These are phyloP conservation scores for Apoda limacodes DNA, from an alignment of 2,888 invertebrate genomes.

Conservation along the genomic window DNA sequence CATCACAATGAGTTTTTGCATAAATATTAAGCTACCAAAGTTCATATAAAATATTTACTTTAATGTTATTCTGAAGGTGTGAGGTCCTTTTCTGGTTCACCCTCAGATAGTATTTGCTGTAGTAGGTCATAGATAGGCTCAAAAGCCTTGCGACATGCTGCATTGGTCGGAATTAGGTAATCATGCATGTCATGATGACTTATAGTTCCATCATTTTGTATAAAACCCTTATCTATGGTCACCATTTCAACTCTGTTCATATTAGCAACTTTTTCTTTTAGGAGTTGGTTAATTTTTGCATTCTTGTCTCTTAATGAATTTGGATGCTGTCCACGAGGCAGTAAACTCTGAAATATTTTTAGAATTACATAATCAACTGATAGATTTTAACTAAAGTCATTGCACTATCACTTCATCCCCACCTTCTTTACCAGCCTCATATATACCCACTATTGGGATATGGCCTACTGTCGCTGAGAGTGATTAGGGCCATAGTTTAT, in stretches of 20 bases:
- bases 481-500: no score
- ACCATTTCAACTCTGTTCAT: constrained; percentile 82
- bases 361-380: no score
- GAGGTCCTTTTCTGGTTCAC: constrained; percentile 79
- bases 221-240: constrained; percentile 81
- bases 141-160: constrained; percentile 88
- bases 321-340: constrained; percentile 89
- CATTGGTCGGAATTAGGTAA: constrained; percentile 87
- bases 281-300: constrained; percentile 77
- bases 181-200: constrained; percentile 94
- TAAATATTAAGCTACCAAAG: constrained; percentile 31
- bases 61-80: constrained; percentile 75
- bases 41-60: constrained; percentile 17
- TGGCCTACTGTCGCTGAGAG: no score
- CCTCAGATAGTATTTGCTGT: constrained; percentile 81
- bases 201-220: constrained; percentile 83
- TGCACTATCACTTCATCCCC: background rate
- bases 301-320: constrained; percentile 85
- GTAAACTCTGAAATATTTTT: constrained; percentile 77
- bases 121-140: constrained; percentile 86
- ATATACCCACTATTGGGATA: no score
- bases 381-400: no score
- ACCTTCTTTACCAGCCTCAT: no score
- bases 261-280: constrained; percentile 73
- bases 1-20: constrained; percentile 60